Base-by-base conservation (phyloP, 2,888 invertebrate species). In the Orthosia gracilis region DNA sequence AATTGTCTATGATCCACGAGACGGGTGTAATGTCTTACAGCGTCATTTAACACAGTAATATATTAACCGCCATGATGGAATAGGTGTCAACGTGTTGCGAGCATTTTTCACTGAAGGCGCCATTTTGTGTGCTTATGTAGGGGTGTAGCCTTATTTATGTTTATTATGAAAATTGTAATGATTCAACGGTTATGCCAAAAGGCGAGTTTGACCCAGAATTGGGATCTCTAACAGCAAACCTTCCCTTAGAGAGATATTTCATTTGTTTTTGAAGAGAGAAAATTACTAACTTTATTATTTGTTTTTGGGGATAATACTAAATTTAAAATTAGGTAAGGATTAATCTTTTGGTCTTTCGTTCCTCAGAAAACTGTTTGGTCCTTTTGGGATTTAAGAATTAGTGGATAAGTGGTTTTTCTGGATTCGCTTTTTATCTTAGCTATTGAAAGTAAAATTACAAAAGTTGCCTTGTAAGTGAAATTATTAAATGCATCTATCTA, bases 11-110 rank as follows among this genome's bases (percentile, higher is more conserved):
- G 74, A 70, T 54, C 52, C 58, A 68, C 45, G 58, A 71, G 65
- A 58, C 58, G 69, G 72, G 84, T 80, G 72, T 80, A 73, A 80
- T 73, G 65, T 80, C 55, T 61, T 62, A 3, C 18, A 47, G 59
- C 52, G 55, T 73, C 68, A 80, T 74, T 79, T 73, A 74, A n/a
- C 69, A 47, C 63, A 23, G 71, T 69, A 64, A 74, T 63, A 69
- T 78, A 81, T 78, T 59, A 54, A 26, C 59, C 69, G 58, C 66
- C 62, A 62, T 68, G 64, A 65, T 78, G 54, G 55, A 72, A 59
- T 55, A 26, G 17, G 70, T 73, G 71, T 69, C 40, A 62, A 59
- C 47, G 62, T 76, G 62, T 66, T 26, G 54, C 49, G 59, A 61
- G 23, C 49, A 77, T 72, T 72, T 82, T 65, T 73, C 70, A 85